Conservation (phyloP, 2,113 vertebrate genomes). For the Ancistrus triradiatus region DNA sequence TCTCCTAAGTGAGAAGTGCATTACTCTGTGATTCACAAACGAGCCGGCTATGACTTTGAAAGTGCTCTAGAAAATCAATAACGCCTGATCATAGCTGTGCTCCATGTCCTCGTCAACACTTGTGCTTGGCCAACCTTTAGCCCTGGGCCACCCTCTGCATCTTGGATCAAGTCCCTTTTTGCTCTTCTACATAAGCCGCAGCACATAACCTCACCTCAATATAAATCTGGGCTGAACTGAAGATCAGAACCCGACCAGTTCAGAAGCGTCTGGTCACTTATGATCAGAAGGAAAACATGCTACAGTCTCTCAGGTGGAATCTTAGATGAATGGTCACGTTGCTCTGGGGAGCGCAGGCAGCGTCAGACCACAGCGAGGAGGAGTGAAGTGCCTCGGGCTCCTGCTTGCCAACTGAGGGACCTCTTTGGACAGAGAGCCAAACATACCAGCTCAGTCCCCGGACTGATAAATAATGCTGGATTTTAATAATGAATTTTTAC, state of each 20-base stretch:
- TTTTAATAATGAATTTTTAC: constrained; percentile 76
- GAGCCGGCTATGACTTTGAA: constrained; percentile 48
- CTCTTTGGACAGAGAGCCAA: constrained; percentile 60
- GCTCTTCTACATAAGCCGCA: constrained; percentile 39
- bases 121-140: constrained; percentile 39
- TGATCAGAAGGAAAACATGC: constrained; percentile 40
- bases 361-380: constrained; percentile 51
- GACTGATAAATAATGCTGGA: constrained; percentile 72
- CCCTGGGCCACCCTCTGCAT: constrained; percentile 47
- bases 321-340: constrained; percentile 48
- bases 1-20: constrained; percentile 30
- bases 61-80: constrained; percentile 54
- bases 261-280: constrained; percentile 39
- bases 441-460: constrained; percentile 55
- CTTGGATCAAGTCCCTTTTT: constrained; percentile 43
- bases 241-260: constrained; percentile 15
- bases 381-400: constrained; percentile 64
- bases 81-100: constrained; percentile 42
- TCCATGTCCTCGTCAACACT: constrained; percentile 43
- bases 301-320: constrained; percentile 47
- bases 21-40: constrained; percentile 45
- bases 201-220: constrained; percentile 40
- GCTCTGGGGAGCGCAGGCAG: constrained; percentile 60
- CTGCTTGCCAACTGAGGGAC: constrained; percentile 58
- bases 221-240: constrained; percentile 45